Base-by-base conservation (phyloP, 2,888 invertebrate species). In the Notodonta ziczac region DNA sequence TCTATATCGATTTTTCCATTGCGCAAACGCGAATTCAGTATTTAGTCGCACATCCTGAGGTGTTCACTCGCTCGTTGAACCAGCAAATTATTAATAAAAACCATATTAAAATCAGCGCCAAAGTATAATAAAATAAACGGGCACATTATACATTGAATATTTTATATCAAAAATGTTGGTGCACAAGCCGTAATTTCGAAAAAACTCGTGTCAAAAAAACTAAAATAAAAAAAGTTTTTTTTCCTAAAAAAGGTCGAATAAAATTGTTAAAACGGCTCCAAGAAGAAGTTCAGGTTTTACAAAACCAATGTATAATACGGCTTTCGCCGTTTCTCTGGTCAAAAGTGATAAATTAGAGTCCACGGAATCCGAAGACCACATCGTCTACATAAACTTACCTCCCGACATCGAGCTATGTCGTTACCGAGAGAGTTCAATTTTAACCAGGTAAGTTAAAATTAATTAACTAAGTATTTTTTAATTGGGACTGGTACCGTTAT, bases 401-500 rank as follows among this genome's bases (percentile, higher is more conserved):
- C 91, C 91, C 0, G 91, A 93, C 24, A 93, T 93, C 3, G 84
- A 89, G 63, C 81, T 51, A 95, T 95, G 95, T 95, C 95, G 77
- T 78, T 95, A 70, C 95, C 95, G 62, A 87, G 95, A 74, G 94
- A 95, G 82, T 95, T 95, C 84, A 94, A 94, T 73, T 94, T 94
- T 76, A 94, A 94, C 74, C 93, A 95, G 89, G 94, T 94, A 73
- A 91, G 93, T 73, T 24, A 0, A 0, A 35, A 50, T 35, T 50
- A 53, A 50, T 48, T 58, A 32, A 24, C 24, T 24, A 24, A n/a
- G n/a, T n/a, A n/a, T n/a, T n/a, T 24, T 24, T 24, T 2, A 2
- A 24, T 24, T 24, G 24, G 24, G 24, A 24, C 24, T 24, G 24
- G 24, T 24, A 1, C 24, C 24, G 24, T 2, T 2, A 24, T 2